Percentiles rank a stretch among this genome's conserved stretches.
phyloP scores from a whole-genome alignment of 2,888 invertebrate species.

The Congeria kusceri region DNA sequence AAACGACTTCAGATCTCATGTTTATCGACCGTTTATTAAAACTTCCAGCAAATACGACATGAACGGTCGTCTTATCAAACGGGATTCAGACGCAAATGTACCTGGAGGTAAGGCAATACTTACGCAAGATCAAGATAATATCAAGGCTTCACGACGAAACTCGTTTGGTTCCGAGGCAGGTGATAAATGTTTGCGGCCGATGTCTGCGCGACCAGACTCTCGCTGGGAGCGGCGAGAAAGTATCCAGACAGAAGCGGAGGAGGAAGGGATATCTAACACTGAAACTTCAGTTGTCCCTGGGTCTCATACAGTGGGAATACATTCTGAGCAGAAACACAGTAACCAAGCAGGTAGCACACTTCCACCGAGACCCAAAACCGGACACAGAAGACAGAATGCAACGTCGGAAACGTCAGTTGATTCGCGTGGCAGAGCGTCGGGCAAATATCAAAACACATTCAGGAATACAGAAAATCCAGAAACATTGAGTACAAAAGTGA shows the following conservation, averaged over 20 bases:
- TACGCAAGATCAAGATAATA: not conserved
- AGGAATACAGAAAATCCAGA: not conserved
- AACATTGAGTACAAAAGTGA: not conserved
- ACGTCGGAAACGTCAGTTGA: not conserved
- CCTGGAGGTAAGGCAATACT: no score
- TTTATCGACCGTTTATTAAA: not conserved
- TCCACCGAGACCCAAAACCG: conserved; percentile 39
- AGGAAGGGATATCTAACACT: not conserved
- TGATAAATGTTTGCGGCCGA: conserved; percentile 27
- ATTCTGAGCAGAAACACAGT: not conserved
- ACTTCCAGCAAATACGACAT: not conserved
- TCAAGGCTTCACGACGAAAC: not conserved
- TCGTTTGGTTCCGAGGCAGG: not conserved
- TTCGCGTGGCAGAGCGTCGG: not conserved
- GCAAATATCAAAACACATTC: not conserved
- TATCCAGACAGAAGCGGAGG: not conserved
- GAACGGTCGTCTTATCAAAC: not conserved
- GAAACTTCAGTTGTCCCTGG: not conserved
- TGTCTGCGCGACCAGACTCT: conserved; percentile 55
- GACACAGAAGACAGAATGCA: conserved; percentile 23
- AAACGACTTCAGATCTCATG: not conserved
- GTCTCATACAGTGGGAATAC: no score
- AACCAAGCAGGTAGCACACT: not conserved
- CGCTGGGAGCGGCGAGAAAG: conserved; percentile 46
- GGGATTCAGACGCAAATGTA: not conserved